Evolutionary conservation across 2,113 vertebrate species (phyloP), one percentile per base, ranked within the genome.

Genomic region (Rhinolophus ferrumequinum): DNA sequence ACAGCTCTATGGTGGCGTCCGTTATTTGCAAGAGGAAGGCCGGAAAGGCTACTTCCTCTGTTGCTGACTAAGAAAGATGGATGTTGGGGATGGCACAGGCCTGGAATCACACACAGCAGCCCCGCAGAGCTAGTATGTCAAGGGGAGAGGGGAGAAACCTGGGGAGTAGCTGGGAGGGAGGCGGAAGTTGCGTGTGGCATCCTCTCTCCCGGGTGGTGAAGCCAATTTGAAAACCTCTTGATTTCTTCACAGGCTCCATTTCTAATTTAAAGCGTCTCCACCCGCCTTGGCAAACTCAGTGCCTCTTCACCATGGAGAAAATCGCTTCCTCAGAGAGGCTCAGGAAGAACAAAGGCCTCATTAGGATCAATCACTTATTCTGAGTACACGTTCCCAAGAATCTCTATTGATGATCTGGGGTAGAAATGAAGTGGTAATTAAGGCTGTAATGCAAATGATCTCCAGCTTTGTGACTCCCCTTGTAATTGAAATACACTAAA

Each of bases 401-500:
- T 96, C 92, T 94, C 87, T 90, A 95, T 93, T 85, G 97, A 96
- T 92, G 96, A 97, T 84, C 87, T 93, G 26, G 11, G 66, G 97
- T 82, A 95, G 95, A 92, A 97, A 97, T 90, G 80, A 94, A 90
- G 87, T 77, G 88, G 76, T 97, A 95, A 97, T 98, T 97, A 97
- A 96, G 92, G 92, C 60, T 47, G 73, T 47, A 95, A 92, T 90
- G 90, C 92, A 96, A 97, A 97, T 75, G 83, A 96, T 96, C 94
- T 54, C 89, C 72, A 90, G 91, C 22, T 97, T 92, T 93, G 96
- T 58, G 87, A 96, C 92, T 96, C 95, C 69, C 86, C 95, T 97
- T 86, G 70, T 95, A 93, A 97, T 90, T 96, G 95, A 96, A 95
- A 96, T 97, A 92, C 94, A 94, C 97, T 97, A 97, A 97, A 98